Evolutionary conservation across 1,140 invertebrate genomes (phyloP), one percentile per base, ranked within the genome.

Genomic region (Zaprionus inermis): DNA sequence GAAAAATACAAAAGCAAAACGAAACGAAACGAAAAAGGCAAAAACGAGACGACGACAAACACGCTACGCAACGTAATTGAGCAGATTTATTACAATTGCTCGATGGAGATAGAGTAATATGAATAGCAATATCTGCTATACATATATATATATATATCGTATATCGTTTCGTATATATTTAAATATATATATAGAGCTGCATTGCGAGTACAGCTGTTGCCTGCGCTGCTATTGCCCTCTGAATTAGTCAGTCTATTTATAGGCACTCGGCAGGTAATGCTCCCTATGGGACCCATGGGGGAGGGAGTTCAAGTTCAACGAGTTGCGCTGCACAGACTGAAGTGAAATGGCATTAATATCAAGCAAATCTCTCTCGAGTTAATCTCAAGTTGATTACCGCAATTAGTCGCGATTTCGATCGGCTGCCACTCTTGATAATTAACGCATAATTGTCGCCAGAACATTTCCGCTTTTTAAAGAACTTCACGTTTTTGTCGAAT

Each of bases 291-390:
- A 38, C 38, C 30, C 2, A 32, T 22, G 5, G 14, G 3, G 18
- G 65, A 30, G 61, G n/a, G 36, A 38, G 61, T 72, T 72, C 69
- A 72, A 72, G 70, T 72, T 72, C 63, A 67, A n/a, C 54, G 28
- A 34, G 54, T 24, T 54, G 20, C 24, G 51, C 20, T 22, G 11
- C 24, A 28, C n/a, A n/a, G n/a, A n/a, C n/a, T n/a, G n/a, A n/a
- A 11, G 11, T 11, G 44, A 49, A 9, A 20, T 49, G 1, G 11
- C 10, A 12, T 22, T 49, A 22, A 49, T 49, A 9, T 20, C 18
- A 22, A 67, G 64, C 58, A 24, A 58, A 67, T 67, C 64, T 49
- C 11, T 46, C 38, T 44, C 38, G 16, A 66, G 52, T 66, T 52
- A 66, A 66, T 66, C 64, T 49, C 11, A 11, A 49, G 38, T 49